Base-by-base conservation (phyloP, 1,140 invertebrate species). In the Himalopsyche phryganea region DNA sequence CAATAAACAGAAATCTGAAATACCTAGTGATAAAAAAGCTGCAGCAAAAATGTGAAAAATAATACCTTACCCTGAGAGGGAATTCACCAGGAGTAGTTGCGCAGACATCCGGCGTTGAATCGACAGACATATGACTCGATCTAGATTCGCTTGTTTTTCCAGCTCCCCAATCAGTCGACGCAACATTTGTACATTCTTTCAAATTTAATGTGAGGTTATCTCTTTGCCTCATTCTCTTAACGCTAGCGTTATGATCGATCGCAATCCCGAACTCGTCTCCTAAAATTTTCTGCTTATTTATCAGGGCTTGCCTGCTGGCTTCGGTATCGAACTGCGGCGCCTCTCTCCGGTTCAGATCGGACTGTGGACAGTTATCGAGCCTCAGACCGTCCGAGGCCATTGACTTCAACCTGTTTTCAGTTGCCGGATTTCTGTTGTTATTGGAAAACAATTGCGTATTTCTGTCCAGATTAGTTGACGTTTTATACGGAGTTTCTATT, bases 201-300 rank as follows among this genome's bases (percentile, higher is more conserved):
- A 78, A 66, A 67, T 78, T 73, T 46, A 78, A 66, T 6, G 70
- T 73, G 42, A 78, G 58, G 6, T 65, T 69, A 7, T 69, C 68
- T 51, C 71, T 67, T 18, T 68, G 60, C 33, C 50, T 61, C 10
- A 46, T 40, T 36, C 19, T 40, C 18, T 19, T 45, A 1, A n/a
- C n/a, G 2, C 35, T 17, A 1, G 36, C 20, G 19, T 5, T 19
- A 11, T 41, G 28, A 14, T 55, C 54, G n/a, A 52, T 15, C 36
- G 18, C 38, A 56, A 41, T 32, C 38, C 51, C 58, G 32, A 54
- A 60, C 36, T 66, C 61, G 46, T 60, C 46, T n/a, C 58, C 54
- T 9, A 61, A 51, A 15, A 61, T 36, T 50, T 65, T 64, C 20
- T 61, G 41, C 41, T 58, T 66, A 32, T 66, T 66, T 20, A 18